Conservation (phyloP, 2,113 vertebrate species). For the Atherinomorus stipes region DNA sequence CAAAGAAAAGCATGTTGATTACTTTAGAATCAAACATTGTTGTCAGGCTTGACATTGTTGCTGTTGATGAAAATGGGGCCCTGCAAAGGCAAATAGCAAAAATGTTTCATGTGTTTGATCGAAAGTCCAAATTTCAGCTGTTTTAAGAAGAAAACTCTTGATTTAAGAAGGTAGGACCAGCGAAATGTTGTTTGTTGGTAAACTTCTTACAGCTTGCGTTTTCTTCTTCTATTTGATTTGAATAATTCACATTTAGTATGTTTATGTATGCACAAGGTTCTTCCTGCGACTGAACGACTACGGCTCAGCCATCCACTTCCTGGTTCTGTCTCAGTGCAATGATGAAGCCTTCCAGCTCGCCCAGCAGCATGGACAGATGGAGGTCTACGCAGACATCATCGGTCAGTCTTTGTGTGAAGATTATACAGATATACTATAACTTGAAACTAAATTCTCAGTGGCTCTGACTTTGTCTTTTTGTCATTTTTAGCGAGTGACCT, state of each 20-base stretch:
- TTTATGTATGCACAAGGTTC: constrained; percentile 83
- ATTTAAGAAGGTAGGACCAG: no score
- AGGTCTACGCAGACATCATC: constrained; percentile 96
- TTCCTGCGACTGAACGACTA: constrained; percentile 94
- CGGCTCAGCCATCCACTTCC: constrained; percentile 96
- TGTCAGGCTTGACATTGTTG: no score
- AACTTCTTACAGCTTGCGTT: no score
- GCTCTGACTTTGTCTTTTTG: background rate
- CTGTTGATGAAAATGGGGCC: no score
- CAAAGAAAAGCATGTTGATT: no score
- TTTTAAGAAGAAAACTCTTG: no score
- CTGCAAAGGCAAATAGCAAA: no score
- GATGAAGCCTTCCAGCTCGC: constrained; percentile 97
- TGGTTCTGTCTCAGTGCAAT: constrained; percentile 96
- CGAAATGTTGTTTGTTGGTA: no score
- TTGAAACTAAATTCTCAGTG: background rate
- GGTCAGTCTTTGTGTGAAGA: constrained; percentile 80
- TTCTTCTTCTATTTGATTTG: no score
- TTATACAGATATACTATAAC: background rate
- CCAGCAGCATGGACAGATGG: constrained; percentile 97
- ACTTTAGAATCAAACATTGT: no score
- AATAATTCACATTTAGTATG: background rate
- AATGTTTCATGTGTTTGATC: no score
- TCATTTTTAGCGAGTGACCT: background rate
- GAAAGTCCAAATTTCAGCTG: no score